These are phyloP conservation scores for Cochlearius cochlearius DNA, from an alignment of 2,113 vertebrate genomes.

Conservation along the genomic window DNA sequence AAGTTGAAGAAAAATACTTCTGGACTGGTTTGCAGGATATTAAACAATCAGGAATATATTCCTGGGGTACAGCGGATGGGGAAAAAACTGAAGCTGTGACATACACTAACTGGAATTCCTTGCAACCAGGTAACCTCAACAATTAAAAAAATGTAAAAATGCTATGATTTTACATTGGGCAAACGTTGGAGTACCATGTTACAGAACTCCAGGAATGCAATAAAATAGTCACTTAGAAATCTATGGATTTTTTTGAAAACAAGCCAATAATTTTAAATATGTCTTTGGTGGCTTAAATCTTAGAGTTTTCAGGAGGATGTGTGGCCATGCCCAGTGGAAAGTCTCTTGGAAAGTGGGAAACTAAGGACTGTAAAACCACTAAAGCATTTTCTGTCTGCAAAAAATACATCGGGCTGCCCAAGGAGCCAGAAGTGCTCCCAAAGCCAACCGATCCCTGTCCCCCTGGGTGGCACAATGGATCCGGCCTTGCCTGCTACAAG, in stretches of 20 bases:
- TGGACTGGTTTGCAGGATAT: slow-evolving; percentile 89
- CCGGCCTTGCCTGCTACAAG: slow-evolving; percentile 88
- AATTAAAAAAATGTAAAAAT: neutral
- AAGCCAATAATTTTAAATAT: neutral
- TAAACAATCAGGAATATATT: slow-evolving; percentile 82
- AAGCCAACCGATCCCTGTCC: slow-evolving; percentile 80
- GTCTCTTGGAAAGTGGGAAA: slow-evolving; percentile 87
- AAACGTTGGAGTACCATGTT: neutral
- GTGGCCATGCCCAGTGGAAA: slow-evolving; percentile 80
- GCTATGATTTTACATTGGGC: neutral
- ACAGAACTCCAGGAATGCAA: neutral
- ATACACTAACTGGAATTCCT: slow-evolving; percentile 88
- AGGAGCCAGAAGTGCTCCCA: slow-evolving; percentile 67
- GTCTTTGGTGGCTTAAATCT: slow-evolving; percentile 21
- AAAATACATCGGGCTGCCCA: slow-evolving; percentile 67
- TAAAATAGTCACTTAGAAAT: neutral
- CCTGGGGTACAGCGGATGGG: slow-evolving; percentile 76
- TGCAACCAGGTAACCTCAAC: slow-evolving; percentile 81
- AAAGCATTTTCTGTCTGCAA: slow-evolving; percentile 91
- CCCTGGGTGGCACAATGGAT: slow-evolving; percentile 80
- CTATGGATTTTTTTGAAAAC: neutral
- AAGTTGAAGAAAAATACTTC: slow-evolving; percentile 76
- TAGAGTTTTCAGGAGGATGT: slow-evolving; percentile 79
- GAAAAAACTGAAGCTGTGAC: slow-evolving; percentile 57
- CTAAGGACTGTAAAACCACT: slow-evolving; percentile 84